Conservation (phyloP, 2,888 invertebrate genomes). For the Andrena haemorrhoa region DNA sequence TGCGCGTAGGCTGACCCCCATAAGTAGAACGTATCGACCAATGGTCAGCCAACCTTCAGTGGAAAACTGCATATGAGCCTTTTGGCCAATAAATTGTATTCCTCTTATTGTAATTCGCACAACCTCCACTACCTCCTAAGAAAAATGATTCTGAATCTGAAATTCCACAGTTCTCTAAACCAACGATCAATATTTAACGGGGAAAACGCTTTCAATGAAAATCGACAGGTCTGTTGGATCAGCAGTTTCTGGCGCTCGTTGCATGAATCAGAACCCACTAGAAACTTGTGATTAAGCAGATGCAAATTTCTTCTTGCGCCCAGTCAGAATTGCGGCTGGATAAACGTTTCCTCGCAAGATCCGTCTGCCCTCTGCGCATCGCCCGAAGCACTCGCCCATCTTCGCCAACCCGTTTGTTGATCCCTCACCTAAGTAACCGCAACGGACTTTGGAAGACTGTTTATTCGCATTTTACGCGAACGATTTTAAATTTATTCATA, state of each 20-base stretch:
- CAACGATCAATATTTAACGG: background rate
- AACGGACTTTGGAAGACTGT: background rate
- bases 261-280: background rate
- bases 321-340: background rate
- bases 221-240: background rate
- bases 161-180: background rate
- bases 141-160: background rate
- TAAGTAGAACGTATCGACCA: background rate
- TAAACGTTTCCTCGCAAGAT: constrained; percentile 13
- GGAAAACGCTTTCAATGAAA: constrained; percentile 3
- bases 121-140: background rate
- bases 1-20: background rate
- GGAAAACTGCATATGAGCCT: background rate
- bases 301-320: constrained; percentile 4
- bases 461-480: background rate
- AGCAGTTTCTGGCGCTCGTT: background rate
- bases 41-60: background rate
- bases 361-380: background rate
- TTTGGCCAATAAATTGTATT: no score
- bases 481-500: background rate
- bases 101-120: no score
- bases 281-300: constrained; percentile 4
- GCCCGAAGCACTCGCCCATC: background rate
- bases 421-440: background rate
- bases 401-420: background rate